Base-by-base conservation (phyloP, 2,797 vertebrate species). In the Pterois miles region DNA sequence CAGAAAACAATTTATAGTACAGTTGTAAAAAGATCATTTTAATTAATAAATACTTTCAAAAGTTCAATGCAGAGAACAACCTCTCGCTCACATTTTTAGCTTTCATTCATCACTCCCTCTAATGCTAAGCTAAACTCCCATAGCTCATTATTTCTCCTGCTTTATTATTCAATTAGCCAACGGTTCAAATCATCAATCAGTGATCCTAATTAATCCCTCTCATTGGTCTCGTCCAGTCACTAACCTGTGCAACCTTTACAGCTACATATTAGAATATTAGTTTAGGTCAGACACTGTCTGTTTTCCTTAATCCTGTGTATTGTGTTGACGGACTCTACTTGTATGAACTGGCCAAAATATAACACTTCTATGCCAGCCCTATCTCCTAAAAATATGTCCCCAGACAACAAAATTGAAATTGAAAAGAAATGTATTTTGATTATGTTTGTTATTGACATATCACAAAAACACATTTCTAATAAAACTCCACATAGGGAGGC, bases 151-250 rank as follows among this genome's bases (percentile, higher is more conserved):
- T 74, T 74, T 58, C 60, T 56, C 60, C 60, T 77, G 69, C 36
- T 77, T 83, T 59, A 80, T 86, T 80, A 86, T 83, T 80, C 74
- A 83, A 74, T 86, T 83, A 83, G 38, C 43, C 58, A 50, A 38
- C 2, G 60, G 34, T 70, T 82, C 63, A 50, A 63, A 80, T 83
- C 72, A 76, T 86, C 56, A 46, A 60, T 80, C 76, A 72, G 46
- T 72, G 64, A 66, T 57, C 18, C 56, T 74, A 74, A 77, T 82
- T 74, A 81, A 81, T 72, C 74, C 67, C 54, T 65, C 67, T 77
- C 70, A 54, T 74, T 76, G 38, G 36, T 71, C 66, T 83, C 53
- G 56, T 80, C 70, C 70, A 74, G 29, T 77, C 70, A 71, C 69
- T 58, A 67, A 71, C 73, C 43, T 54, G 29, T 43, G 48, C 65